These are phyloP conservation scores for Phaethon lepturus DNA, from an alignment of 2,113 vertebrate genomes.

Conservation along the genomic window DNA sequence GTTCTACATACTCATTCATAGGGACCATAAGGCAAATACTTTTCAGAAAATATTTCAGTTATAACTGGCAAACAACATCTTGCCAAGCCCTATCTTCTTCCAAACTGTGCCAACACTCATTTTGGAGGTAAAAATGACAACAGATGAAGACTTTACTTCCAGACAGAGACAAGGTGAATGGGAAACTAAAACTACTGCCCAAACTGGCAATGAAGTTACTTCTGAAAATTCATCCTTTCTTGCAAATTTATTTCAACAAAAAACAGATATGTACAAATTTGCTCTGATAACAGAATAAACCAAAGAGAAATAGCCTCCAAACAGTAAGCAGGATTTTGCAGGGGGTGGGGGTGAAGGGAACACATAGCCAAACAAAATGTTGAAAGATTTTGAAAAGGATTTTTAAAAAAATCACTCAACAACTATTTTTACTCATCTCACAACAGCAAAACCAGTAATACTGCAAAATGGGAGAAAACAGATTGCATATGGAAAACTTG, in stretches of 20 bases:
- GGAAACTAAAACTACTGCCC: background rate
- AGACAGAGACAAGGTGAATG: background rate
- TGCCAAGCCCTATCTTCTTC: background rate
- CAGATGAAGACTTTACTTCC: background rate
- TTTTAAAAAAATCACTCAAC: background rate
- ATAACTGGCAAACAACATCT: background rate
- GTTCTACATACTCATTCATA: background rate
- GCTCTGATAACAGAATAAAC: background rate
- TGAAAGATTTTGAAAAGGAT: conserved; percentile 11
- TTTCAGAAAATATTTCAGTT: background rate
- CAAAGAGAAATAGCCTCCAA: background rate
- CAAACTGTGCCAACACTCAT: background rate
- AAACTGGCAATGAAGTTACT: background rate
- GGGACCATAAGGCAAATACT: background rate
- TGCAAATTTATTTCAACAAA: background rate
- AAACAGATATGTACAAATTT: background rate
- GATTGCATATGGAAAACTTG: conserved; percentile 52
- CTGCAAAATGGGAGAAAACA: conserved; percentile 46
- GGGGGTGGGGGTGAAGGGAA: background rate
- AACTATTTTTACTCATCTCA: conserved; percentile 5
- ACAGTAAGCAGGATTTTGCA: background rate
- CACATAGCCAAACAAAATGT: background rate
- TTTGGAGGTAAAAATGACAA: background rate
- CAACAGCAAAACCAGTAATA: conserved; percentile 4
- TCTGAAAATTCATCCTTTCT: background rate